Evolutionary conservation across 1,140 invertebrate genomes (phyloP).

Genomic region (Uloborus diversus): DNA sequence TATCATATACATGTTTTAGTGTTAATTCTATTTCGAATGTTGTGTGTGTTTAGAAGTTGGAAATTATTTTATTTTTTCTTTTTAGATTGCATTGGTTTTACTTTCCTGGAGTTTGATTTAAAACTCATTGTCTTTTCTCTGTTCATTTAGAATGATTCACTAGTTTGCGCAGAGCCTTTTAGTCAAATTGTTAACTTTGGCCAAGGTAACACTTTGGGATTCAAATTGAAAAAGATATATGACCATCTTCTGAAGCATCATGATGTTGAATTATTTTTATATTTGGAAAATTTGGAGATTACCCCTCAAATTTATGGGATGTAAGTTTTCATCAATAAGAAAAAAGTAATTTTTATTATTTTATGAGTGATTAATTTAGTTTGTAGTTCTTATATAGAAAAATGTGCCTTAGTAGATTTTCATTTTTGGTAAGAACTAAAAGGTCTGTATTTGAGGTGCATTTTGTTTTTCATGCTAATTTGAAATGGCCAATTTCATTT

Average conservation of each 20-base stretch:
- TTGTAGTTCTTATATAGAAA: too few species aligned
- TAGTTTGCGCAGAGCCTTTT: constrained; percentile 26
- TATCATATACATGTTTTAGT: too few species aligned
- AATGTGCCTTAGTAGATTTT: too few species aligned
- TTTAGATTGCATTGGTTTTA: neutral
- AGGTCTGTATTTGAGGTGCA: too few species aligned
- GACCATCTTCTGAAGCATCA: constrained; percentile 74
- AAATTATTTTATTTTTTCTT: too few species aligned
- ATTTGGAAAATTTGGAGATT: constrained; percentile 77
- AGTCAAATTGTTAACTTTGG: constrained; percentile 24
- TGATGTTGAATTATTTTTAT: constrained; percentile 74
- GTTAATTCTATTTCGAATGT: too few species aligned
- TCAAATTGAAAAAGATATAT: constrained; percentile 75
- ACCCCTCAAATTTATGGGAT: constrained; percentile 83
- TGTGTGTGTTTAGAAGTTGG: too few species aligned
- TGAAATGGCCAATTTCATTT: too few species aligned
- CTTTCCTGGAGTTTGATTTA: neutral
- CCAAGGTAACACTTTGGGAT: constrained; percentile 64
- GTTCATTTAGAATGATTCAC: neutral
- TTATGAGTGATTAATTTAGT: too few species aligned
- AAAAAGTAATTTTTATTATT: constrained; percentile 5
- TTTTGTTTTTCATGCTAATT: too few species aligned
- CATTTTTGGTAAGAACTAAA: too few species aligned
- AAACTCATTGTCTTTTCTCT: neutral
- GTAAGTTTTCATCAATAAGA: constrained; percentile 68